Evolutionary conservation across 2,113 vertebrate genomes (phyloP).

Genomic region (Donacobius atricapilla): DNA sequence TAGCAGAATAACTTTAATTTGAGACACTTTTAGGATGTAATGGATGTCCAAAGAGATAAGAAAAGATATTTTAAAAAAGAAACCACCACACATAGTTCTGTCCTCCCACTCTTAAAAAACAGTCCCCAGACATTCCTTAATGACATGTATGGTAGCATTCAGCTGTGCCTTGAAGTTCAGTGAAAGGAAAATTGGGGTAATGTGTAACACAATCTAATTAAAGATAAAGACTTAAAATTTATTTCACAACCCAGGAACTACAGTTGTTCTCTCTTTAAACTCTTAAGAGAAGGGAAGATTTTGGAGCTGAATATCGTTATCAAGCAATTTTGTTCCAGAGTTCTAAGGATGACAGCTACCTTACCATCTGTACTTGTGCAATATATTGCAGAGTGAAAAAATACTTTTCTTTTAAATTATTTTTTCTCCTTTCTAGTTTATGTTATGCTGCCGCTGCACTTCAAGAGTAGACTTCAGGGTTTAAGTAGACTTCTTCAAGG

Average conservation of each 20-base stretch:
- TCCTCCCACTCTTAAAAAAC: not conserved
- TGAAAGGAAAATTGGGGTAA: not conserved
- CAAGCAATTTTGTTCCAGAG: not conserved
- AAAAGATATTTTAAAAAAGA: not conserved
- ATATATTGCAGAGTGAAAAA: not conserved
- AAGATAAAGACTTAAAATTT: not conserved
- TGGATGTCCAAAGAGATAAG: not conserved
- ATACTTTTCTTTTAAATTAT: not conserved
- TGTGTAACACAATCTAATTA: not conserved
- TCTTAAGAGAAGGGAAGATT: not conserved
- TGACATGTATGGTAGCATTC: not conserved
- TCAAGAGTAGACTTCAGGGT: not conserved
- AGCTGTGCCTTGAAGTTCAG: not conserved
- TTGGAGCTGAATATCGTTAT: not conserved
- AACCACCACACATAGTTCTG: not conserved
- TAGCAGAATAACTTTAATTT: conserved; percentile 58
- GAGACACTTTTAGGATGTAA: not conserved
- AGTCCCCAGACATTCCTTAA: not conserved
- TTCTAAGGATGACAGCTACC: not conserved
- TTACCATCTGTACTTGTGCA: not conserved
- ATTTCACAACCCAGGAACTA: not conserved
- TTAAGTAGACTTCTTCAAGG: not conserved
- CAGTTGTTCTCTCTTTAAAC: not conserved
- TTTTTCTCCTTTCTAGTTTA: not conserved
- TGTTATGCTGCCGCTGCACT: not conserved